Evolutionary conservation across 2,888 invertebrate genomes (phyloP), one percentile per base, ranked within the genome.

Genomic region (Brassicogethes aeneus): DNA sequence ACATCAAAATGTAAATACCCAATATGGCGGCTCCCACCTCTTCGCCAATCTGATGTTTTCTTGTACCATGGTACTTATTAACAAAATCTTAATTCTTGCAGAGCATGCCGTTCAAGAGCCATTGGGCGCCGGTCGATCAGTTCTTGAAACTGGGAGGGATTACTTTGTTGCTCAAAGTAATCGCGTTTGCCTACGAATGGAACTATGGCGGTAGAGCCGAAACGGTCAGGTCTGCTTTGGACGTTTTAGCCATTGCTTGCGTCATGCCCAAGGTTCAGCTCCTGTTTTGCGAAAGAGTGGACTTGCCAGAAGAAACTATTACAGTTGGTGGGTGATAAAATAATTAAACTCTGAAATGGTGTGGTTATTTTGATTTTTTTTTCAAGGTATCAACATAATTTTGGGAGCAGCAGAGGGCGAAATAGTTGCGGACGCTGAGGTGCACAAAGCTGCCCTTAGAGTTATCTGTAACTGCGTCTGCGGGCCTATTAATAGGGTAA

Each of bases 381-480:
- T 34, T 23, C 31, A 39, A 58, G 62, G 86, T 2, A 77, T 82
- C 51, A 88, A 87, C 60, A 84, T 92, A 30, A 79, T 93, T 34
- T 70, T 93, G 36, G 84, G 76, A 10, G 86, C 93, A 15, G 90
- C 93, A 1, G 92, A 94, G 61, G 93, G 93, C 1, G 93, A 94
- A 63, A 83, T 91, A 23, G 83, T 90, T 0, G 79, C 82, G 2
- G 95, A 95, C 62, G 80, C 93, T 0, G 94, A 94, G 53, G 91
- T 95, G 0, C 89, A 94, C 66, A 85, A 88, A 55, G 84, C 93
- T 0, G 94, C 96, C 0, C 71, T 97, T 1, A 80, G 86, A 52
- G 88, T 93, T 14, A 76, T 97, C 41, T 88, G 92, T 39, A 94
- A 94, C 68, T 94, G 93, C 66, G 90, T 95, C 1, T 94, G 93